phyloP scores from a whole-genome alignment of 2,797 vertebrate species.

The Myotis findleyi region DNA sequence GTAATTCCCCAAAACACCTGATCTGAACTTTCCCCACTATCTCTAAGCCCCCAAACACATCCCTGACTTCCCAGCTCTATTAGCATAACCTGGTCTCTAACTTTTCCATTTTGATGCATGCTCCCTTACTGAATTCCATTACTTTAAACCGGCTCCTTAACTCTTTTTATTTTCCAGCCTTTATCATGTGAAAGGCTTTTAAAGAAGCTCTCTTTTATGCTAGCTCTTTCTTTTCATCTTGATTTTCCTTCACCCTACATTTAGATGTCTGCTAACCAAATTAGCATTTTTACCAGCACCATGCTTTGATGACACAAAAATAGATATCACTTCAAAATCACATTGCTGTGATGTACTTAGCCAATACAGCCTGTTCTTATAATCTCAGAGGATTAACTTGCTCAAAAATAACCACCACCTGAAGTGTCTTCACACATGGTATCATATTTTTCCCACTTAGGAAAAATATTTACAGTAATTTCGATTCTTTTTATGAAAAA shows the following conservation, averaged over 20 bases:
- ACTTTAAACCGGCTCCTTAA: background rate
- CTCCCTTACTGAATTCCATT: background rate
- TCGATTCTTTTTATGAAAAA: background rate
- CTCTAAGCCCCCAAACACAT: background rate
- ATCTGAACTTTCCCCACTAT: background rate
- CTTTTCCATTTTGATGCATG: background rate
- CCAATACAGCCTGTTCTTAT: background rate
- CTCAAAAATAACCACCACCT: slow-evolving; percentile 19
- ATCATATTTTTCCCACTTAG: slow-evolving; percentile 41
- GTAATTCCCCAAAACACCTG: background rate
- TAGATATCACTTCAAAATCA: background rate
- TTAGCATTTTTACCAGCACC: background rate
- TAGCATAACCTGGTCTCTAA: background rate
- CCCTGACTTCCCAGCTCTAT: background rate
- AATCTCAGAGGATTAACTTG: background rate
- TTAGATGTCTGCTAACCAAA: background rate
- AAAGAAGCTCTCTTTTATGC: background rate
- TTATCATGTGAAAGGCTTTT: background rate
- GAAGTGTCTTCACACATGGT: slow-evolving; percentile 1
- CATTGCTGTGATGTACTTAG: background rate
- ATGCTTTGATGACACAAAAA: background rate
- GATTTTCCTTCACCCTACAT: background rate
- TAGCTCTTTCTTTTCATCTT: background rate
- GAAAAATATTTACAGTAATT: slow-evolving; percentile 44
- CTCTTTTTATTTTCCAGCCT: background rate